Conservation (phyloP, 2,888 invertebrate species). For the Leistus spinibarbis region DNA sequence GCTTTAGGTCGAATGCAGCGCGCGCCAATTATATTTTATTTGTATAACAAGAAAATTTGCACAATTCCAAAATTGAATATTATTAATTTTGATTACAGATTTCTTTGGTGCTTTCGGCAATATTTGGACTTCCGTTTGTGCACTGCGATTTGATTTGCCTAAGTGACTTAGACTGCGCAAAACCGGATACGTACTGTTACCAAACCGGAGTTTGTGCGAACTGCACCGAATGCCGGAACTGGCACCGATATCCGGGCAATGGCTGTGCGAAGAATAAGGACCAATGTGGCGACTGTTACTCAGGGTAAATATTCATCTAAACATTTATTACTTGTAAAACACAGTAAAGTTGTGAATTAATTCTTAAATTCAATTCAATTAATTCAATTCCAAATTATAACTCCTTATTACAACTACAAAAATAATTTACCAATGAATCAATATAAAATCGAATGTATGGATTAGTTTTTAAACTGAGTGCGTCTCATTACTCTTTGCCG, state of each 20-base stretch:
- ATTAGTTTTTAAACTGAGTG: no score
- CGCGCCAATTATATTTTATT: no score
- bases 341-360: not conserved
- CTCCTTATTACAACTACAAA: no score
- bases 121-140: not conserved
- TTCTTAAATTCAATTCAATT: not conserved
- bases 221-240: conserved; percentile 2
- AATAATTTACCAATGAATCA: no score
- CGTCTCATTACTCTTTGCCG: no score
- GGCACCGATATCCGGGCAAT: not conserved
- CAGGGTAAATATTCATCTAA: conserved; percentile 11
- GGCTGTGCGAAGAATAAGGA: conserved; percentile 22
- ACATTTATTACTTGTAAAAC: not conserved
- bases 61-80: not conserved
- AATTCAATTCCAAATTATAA: no score
- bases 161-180: conserved; percentile 1
- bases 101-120: not conserved
- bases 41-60: no score
- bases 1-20: no score
- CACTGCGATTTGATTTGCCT: not conserved
- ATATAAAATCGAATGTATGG: no score
- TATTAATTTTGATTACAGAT: not conserved
- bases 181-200: conserved; percentile 14
- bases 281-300: conserved; percentile 12
- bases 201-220: conserved; percentile 6